Base-by-base conservation (phyloP, 1,140 invertebrate species). In the Trichonephila inaurata region DNA sequence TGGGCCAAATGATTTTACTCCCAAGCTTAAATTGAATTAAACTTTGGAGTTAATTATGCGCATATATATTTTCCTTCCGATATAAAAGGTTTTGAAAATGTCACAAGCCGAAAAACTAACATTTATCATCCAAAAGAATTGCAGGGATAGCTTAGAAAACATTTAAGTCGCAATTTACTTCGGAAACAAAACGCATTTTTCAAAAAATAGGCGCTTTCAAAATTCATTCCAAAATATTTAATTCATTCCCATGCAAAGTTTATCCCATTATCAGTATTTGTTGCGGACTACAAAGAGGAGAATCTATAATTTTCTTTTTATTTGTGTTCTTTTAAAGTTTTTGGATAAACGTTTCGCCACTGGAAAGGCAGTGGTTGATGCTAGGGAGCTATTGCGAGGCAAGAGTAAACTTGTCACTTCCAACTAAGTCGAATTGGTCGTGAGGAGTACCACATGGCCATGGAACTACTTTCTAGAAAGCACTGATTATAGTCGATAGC, bases 341-440 rank as follows among this genome's bases (percentile, higher is more conserved):
- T 28, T 28, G 72, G 72, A 33, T 87, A 87, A 87, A 28, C 85
- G 85, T 87, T 62, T 61, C 85, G 44, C 51, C 82, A 58, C 82
- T 60, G 82, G 62, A 33, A 28, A 44, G 51, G 44, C 51, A 85
- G n/a, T 60, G 40, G 64, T 51, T 72, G 40, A 51, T 28, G 16
- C 21, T 16, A 40, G 3, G 40, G 19, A n/a, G 61, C 62, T 69
- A 66, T 33, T 58, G 58, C 89, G 28, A 21, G 44, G 62, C 81
- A 90, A 90, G 89, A 90, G 89, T 90, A 92, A 92, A 69, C 90
- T 85, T 92, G 90, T 92, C 90, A 92, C 81, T 64, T 92, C 24
- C 61, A 92, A 92, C 90, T 92, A 92, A 85, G 61, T 81, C n/a
- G 81, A 92, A 92, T 92, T 92, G 90, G 90, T 40, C 21, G 21